phyloP scores from a whole-genome alignment of 2,797 vertebrate species.

The Hapalemur alaotrensis region DNA sequence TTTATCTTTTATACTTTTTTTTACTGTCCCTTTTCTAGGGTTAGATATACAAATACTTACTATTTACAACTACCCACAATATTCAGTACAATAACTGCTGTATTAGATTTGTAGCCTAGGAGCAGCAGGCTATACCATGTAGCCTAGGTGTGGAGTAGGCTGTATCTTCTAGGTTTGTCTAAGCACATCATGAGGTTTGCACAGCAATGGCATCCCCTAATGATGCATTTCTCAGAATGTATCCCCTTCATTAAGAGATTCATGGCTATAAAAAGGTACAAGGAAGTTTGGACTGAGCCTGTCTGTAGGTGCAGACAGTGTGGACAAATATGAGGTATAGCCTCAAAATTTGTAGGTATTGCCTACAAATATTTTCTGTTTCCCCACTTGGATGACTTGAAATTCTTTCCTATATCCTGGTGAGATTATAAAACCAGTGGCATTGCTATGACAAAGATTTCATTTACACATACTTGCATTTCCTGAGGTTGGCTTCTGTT shows the following conservation, averaged over 20 bases:
- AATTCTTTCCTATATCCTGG: background rate
- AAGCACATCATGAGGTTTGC: background rate
- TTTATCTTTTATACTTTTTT: background rate
- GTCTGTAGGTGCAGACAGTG: background rate
- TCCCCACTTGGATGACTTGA: background rate
- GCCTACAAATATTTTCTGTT: background rate
- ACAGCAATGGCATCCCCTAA: background rate
- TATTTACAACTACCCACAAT: background rate
- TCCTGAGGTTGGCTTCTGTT: background rate
- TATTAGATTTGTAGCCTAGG: background rate
- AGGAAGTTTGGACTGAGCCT: background rate
- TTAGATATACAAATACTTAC: no score
- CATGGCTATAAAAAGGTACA: background rate
- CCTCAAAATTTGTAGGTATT: no score
- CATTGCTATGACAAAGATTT: background rate
- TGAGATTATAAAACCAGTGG: background rate
- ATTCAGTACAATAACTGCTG: background rate
- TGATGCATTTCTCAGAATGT: background rate
- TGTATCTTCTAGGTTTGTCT: background rate
- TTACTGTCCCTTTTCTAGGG: background rate
- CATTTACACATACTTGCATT: background rate
- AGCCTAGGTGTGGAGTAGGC: background rate
- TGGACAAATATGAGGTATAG: background rate
- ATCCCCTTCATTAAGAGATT: background rate
- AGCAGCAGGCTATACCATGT: background rate